Evolutionary conservation across 2,797 vertebrate genomes (phyloP).

Genomic region (Sarcoramphus papa): DNA sequence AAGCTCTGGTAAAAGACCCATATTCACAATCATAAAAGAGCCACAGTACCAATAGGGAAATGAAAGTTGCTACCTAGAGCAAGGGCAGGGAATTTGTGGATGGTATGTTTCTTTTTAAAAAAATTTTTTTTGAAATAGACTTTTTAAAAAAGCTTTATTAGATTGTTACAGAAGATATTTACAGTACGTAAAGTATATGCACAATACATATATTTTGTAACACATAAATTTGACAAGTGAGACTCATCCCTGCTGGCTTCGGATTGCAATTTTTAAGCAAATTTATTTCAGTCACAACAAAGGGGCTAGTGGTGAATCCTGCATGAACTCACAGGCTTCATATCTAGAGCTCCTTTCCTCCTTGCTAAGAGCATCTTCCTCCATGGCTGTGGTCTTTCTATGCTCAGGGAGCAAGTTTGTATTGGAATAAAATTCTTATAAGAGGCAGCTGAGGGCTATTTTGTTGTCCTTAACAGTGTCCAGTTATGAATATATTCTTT

Average conservation of each 20-base stretch:
- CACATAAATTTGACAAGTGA: not conserved
- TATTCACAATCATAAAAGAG: not conserved
- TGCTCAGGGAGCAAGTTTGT: not conserved
- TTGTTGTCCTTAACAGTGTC: not conserved
- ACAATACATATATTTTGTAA: not conserved
- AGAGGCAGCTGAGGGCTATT: not conserved
- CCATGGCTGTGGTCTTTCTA: not conserved
- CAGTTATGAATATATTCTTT: not conserved
- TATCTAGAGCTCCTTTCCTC: not conserved
- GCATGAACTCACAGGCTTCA: not conserved
- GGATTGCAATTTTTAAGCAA: not conserved
- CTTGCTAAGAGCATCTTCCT: not conserved
- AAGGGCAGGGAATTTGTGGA: not conserved
- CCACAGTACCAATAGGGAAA: not conserved
- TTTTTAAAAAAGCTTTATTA: not conserved
- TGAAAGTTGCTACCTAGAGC: not conserved
- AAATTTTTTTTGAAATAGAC: not conserved
- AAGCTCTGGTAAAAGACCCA: not conserved
- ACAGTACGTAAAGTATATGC: not conserved
- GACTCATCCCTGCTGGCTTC: not conserved
- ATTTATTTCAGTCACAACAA: not conserved
- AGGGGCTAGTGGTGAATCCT: not conserved
- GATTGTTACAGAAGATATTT: not conserved
- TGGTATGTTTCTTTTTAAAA: not conserved
- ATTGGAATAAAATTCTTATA: not conserved